Conservation (phyloP, 2,113 vertebrate genomes). For the Mirza zaza region DNA sequence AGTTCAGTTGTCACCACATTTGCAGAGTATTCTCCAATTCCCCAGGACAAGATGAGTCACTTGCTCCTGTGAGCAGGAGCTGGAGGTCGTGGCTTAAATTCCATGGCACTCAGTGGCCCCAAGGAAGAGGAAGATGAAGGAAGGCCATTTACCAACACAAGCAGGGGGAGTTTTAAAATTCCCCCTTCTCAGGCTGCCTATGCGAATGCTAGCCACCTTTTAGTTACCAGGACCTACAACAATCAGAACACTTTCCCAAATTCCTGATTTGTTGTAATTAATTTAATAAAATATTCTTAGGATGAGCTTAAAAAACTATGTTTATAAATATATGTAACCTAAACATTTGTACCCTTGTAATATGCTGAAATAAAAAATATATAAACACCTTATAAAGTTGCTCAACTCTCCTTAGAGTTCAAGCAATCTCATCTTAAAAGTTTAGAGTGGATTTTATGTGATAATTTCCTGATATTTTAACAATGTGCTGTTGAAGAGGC, state of each 20-base stretch:
- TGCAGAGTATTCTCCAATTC: neutral
- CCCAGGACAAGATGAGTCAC: neutral
- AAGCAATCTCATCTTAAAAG: neutral
- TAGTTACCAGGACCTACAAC: neutral
- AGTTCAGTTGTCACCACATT: neutral
- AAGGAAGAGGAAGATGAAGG: neutral
- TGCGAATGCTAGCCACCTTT: neutral
- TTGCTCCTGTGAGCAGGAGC: neutral
- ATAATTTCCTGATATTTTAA: constrained; percentile 16
- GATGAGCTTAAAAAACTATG: neutral
- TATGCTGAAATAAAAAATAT: too few relatives aligned
- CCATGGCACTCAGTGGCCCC: neutral
- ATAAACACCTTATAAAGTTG: neutral
- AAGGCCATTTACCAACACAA: neutral
- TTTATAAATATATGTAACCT: neutral
- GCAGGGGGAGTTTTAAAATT: neutral
- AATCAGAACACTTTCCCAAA: neutral
- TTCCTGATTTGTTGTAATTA: neutral
- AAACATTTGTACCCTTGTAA: too few relatives aligned
- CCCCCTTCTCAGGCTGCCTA: neutral
- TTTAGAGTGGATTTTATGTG: neutral
- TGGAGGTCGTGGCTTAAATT: neutral
- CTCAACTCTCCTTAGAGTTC: neutral
- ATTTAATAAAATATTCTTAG: neutral
- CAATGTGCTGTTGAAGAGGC: neutral